phyloP scores from a whole-genome alignment of 2,797 vertebrate genomes.

The Etheostoma perlongum region DNA sequence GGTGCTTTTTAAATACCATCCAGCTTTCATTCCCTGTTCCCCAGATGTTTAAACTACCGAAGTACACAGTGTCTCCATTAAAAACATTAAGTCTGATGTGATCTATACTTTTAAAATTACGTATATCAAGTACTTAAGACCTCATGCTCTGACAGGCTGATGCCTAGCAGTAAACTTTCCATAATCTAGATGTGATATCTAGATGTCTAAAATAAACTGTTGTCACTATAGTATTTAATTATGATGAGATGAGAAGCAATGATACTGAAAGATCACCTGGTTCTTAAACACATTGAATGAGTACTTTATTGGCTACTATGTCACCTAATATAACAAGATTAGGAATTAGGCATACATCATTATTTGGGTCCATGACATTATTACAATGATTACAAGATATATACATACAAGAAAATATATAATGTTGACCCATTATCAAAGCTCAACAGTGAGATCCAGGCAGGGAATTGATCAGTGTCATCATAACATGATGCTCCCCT shows the following conservation, averaged over 20 bases:
- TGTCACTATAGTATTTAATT: not conserved
- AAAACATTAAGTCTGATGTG: not conserved
- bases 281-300: not conserved
- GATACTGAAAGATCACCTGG: not conserved
- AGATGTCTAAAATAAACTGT: too few relatives aligned
- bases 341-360: not conserved
- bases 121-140: too few relatives aligned
- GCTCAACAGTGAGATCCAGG: not conserved
- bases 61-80: not conserved
- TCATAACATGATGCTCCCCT: not conserved
- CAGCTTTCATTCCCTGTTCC: constrained; percentile 1
- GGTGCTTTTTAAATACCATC: constrained; percentile 16
- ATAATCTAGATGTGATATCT: too few relatives aligned
- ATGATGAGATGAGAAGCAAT: not conserved
- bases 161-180: not conserved
- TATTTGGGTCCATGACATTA: not conserved
- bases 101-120: too few relatives aligned
- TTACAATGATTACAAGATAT: not conserved
- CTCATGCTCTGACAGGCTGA: not conserved
- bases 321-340: not conserved
- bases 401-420: too few relatives aligned
- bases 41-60: not conserved
- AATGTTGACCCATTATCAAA: too few relatives aligned
- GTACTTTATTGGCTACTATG: not conserved
- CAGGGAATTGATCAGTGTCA: not conserved